Base-by-base conservation (phyloP, 2,888 invertebrate genomes). In the Lobophora halterata region DNA sequence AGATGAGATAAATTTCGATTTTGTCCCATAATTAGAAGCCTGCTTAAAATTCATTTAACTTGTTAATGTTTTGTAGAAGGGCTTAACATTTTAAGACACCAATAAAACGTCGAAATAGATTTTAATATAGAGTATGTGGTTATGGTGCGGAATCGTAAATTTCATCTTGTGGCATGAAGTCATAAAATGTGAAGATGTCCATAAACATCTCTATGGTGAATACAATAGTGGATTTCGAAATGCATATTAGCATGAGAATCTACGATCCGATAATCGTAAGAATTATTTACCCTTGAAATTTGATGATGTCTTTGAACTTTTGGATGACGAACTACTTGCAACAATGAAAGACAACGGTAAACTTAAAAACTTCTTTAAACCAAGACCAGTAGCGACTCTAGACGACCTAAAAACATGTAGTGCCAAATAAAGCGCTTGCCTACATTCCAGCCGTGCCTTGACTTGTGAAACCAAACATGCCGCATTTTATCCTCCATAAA, bases 401-500 rank as follows among this genome's bases (percentile, higher is more conserved):
- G 35, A 14, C 3, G 37, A 37, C 28, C 30, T 38, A 55, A 61
- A 59, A 61, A 63, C 63, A n/a, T n/a, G n/a, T n/a, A 59, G 49
- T 58, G 35, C 46, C 62, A 64, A 64, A 68, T 65, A 65, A 54
- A 64, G 61, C 49, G 57, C 56, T 61, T 56, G 70, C 65, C 76
- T 65, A 69, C 73, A 73, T 58, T 60, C 62, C 61, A 31, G 42
- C 50, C 55, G 45, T 54, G 43, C 55, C 64, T 66, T 65, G 67
- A 37, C 65, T 50, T 53, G 48, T 40, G 26, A 70, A 71, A 74
- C 67, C 58, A 39, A 62, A 63, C 60, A 42, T 47, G 59, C 59
- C 46, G 51, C 59, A 60, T 63, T 53, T 61, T 59, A 45, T 57
- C 54, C 40, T 49, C 78, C 74, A 58, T 75, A 73, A 61, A 72